Evolutionary conservation across 2,797 vertebrate genomes (phyloP).

Genomic region (Ciconia nigra): DNA sequence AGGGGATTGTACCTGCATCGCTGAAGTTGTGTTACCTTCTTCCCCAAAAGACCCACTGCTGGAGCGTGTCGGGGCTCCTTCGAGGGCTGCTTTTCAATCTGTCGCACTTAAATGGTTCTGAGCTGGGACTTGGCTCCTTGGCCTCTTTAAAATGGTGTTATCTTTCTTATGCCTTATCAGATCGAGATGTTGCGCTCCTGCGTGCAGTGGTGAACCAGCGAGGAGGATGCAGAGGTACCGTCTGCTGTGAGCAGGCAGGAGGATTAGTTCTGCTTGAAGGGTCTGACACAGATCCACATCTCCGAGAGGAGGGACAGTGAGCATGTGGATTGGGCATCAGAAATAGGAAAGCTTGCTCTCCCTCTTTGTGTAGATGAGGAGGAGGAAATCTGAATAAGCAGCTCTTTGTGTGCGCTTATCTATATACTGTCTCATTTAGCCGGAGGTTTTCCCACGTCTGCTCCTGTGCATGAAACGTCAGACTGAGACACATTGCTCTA

Average conservation of each 20-base stretch:
- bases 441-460: not conserved
- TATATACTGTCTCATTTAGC: not conserved
- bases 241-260: not conserved
- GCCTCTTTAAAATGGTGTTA: not conserved
- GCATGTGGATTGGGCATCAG: not conserved
- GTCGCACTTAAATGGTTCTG: not conserved
- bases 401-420: slow-evolving; percentile 1
- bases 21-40: not conserved
- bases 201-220: not conserved
- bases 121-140: not conserved
- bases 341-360: not conserved
- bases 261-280: slow-evolving; percentile 22
- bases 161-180: not conserved
- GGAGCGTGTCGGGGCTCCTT: not conserved
- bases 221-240: not conserved
- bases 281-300: slow-evolving; percentile 1
- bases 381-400: not conserved
- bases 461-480: not conserved
- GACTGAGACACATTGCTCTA: not conserved
- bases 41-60: not conserved
- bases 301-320: not conserved
- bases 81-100: not conserved
- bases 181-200: not conserved
- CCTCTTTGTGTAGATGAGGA: not conserved
- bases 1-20: not conserved